These are phyloP conservation scores for Ophion ellenae DNA, from an alignment of 2,888 invertebrate species.

Conservation along the genomic window DNA sequence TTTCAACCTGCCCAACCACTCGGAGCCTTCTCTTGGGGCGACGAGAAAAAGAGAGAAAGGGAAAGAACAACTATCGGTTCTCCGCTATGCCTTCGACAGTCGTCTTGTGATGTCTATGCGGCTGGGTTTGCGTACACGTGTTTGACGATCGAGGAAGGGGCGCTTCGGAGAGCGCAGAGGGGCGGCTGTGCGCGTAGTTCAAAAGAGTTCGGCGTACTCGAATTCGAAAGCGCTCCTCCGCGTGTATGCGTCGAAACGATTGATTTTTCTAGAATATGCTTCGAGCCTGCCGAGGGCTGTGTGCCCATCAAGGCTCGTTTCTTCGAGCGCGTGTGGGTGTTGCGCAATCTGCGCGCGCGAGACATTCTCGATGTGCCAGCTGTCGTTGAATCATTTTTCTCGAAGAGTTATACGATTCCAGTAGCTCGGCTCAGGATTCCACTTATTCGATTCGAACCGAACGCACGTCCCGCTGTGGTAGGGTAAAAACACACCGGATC, in stretches of 20 bases:
- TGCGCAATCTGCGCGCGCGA: too few species aligned
- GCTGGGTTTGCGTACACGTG: too few species aligned
- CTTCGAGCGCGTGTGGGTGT: neutral
- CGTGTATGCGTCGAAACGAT: slow-evolving; percentile 44
- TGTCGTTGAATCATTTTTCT: slow-evolving; percentile 29
- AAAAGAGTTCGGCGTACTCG: slow-evolving; percentile 7
- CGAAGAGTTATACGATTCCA: slow-evolving; percentile 16
- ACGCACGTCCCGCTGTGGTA: too few species aligned
- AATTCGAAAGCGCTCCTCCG: slow-evolving; percentile 8
- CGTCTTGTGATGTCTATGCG: too few species aligned
- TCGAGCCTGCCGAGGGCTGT: neutral
- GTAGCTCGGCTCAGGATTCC: neutral
- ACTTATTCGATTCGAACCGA: too few species aligned
- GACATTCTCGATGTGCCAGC: neutral
- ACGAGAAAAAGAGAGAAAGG: neutral
- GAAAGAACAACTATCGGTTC: too few species aligned
- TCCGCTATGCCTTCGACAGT: too few species aligned
- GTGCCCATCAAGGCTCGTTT: too few species aligned
- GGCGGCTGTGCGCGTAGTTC: too few species aligned
- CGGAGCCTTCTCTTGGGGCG: neutral
- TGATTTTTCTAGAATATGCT: slow-evolving; percentile 48
- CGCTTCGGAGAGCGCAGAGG: too few species aligned
- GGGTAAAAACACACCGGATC: too few species aligned
- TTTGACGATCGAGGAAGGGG: too few species aligned
- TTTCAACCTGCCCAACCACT: neutral